Evolutionary conservation across 1,140 invertebrate genomes (phyloP).

Genomic region (Chironomus striatipennis): DNA sequence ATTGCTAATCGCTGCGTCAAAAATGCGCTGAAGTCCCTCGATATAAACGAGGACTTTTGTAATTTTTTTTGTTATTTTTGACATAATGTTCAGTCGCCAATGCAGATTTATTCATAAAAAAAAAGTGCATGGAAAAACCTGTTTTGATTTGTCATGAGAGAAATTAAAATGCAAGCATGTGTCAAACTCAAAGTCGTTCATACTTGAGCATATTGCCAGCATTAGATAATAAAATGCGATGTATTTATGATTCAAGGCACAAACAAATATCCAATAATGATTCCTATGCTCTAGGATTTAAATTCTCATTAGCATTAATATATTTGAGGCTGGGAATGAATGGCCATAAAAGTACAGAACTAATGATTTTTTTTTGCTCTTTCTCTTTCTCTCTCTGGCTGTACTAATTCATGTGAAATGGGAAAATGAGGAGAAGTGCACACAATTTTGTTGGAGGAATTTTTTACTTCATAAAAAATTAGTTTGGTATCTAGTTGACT

Average conservation of each 20-base stretch:
- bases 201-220: no score
- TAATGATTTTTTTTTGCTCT: not conserved
- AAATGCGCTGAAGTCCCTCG: no score
- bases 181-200: no score
- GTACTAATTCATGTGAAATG: constrained; percentile 1
- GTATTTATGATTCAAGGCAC: no score
- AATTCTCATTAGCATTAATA: not conserved
- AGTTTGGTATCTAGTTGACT: not conserved
- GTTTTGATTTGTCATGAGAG: not conserved
- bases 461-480: not conserved
- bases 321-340: not conserved
- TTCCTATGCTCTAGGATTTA: no score
- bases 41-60: no score
- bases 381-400: no score
- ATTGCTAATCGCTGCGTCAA: no score
- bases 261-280: no score
- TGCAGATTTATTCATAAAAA: not conserved
- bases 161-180: not conserved
- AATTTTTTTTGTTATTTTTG: not conserved
- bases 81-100: constrained; percentile 6
- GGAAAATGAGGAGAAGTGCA: not conserved
- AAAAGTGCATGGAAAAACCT: not conserved
- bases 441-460: not conserved
- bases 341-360: constrained; percentile 12
- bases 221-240: no score